These are phyloP conservation scores for Channa argus DNA, from an alignment of 2,113 vertebrate genomes.

Conservation along the genomic window DNA sequence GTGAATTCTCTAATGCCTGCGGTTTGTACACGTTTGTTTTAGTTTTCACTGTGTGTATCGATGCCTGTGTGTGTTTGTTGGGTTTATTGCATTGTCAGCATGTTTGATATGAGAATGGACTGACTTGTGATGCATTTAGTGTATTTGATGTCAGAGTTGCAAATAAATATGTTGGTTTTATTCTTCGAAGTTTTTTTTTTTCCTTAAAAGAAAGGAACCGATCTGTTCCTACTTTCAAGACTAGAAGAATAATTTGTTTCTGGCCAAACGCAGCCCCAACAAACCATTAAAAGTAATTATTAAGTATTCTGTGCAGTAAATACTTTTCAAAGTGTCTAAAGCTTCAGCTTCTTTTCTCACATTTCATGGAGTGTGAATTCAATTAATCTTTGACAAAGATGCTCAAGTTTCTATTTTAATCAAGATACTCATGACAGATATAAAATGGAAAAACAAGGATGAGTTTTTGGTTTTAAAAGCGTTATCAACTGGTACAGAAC, in stretches of 20 bases:
- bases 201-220: too few relatives aligned
- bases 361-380: not conserved
- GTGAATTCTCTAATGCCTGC: constrained; percentile 73
- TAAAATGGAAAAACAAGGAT: not conserved
- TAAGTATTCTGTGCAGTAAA: too few relatives aligned
- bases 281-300: too few relatives aligned
- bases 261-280: too few relatives aligned
- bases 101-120: constrained; percentile 71
- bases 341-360: not conserved
- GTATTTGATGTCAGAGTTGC: constrained; percentile 67
- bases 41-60: constrained; percentile 56
- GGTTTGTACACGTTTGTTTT: constrained; percentile 56
- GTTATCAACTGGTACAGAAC: too few relatives aligned
- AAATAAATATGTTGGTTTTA: constrained; percentile 72
- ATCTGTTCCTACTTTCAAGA: not conserved
- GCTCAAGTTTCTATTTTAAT: not conserved
- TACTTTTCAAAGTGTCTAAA: too few relatives aligned
- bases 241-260: not conserved
- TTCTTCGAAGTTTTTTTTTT: not conserved
- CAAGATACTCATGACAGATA: not conserved
- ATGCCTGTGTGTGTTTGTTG: constrained; percentile 67
- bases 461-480: not conserved
- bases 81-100: constrained; percentile 66
- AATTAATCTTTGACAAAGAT: not conserved
- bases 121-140: constrained; percentile 63